Percentiles rank a stretch among this genome's conserved stretches.
Evolutionary conservation across 2,888 invertebrate species (phyloP).

Genomic region (Odontomyia ornata): DNA sequence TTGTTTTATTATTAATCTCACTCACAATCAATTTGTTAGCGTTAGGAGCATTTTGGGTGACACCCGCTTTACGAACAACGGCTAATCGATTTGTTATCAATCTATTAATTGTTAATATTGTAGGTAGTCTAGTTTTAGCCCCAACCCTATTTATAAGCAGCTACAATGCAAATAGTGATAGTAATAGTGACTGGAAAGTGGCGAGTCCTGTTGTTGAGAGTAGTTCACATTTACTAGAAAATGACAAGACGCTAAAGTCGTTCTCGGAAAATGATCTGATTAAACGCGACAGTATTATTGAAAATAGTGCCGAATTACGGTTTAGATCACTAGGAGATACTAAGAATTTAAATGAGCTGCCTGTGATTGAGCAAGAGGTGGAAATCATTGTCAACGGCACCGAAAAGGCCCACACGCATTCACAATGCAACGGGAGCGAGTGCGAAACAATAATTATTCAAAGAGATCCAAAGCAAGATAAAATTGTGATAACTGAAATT

Average conservation of each 20-base stretch:
- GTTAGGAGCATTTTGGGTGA: conserved; percentile 64
- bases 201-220: background rate
- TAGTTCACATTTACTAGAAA: conserved; percentile 1
- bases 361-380: conserved; percentile 29
- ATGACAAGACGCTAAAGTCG: background rate
- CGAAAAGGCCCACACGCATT: conserved; percentile 16
- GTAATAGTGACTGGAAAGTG: conserved; percentile 50
- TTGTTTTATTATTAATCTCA: conserved; percentile 63
- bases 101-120: conserved; percentile 62
- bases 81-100: conserved; percentile 65
- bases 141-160: conserved; percentile 59
- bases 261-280: background rate
- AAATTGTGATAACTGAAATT: conserved; percentile 31
- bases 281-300: conserved; percentile 36
- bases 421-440: conserved; percentile 40
- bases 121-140: conserved; percentile 62
- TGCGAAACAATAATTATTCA: conserved; percentile 50
- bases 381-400: conserved; percentile 38
- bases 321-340: background rate
- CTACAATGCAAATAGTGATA: conserved; percentile 3
- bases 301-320: background rate
- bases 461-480: conserved; percentile 54
- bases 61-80: conserved; percentile 63
- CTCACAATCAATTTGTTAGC: conserved; percentile 63
- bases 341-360: background rate